Conservation (phyloP, 2,888 invertebrate species). For the Tridacna crocea region DNA sequence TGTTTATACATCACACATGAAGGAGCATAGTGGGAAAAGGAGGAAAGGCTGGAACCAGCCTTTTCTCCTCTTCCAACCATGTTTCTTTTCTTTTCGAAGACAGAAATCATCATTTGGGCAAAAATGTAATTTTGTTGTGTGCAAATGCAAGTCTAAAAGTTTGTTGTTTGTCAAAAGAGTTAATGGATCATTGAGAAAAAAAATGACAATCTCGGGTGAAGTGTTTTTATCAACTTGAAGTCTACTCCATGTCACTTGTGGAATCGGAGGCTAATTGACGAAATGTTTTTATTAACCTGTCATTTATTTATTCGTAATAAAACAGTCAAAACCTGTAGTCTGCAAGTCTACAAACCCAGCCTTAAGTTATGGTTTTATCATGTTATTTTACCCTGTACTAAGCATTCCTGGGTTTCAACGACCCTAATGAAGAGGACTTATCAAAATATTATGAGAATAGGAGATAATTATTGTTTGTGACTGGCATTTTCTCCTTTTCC, state of each 20-base stretch:
- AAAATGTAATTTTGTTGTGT: too few species aligned
- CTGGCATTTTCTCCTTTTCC: not conserved
- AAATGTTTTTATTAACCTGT: conserved; percentile 10
- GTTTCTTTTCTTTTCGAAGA: too few species aligned
- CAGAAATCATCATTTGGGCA: too few species aligned
- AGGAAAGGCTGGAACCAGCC: too few species aligned
- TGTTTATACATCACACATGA: too few species aligned
- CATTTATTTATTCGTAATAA: conserved; percentile 26
- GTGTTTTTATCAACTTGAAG: conserved; percentile 15
- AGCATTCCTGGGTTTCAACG: not conserved
- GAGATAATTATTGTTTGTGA: not conserved
- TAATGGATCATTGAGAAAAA: too few species aligned
- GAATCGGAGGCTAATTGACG: conserved; percentile 14
- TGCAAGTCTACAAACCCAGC: not conserved
- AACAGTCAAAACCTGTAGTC: conserved; percentile 26
- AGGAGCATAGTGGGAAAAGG: too few species aligned
- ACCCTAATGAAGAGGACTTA: not conserved
- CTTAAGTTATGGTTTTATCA: conserved; percentile 17
- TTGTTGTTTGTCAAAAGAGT: too few species aligned
- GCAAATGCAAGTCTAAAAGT: too few species aligned
- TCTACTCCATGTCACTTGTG: conserved; percentile 14
- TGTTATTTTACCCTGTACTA: not conserved
- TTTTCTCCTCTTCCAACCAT: too few species aligned
- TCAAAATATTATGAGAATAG: not conserved
- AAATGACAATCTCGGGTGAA: conserved; percentile 1